A percentile compares a stretch with the other conserved stretches of the same genome.
These are phyloP conservation scores for Chaitophorus viminalis DNA, from an alignment of 2,888 invertebrate species.

Conservation along the genomic window DNA sequence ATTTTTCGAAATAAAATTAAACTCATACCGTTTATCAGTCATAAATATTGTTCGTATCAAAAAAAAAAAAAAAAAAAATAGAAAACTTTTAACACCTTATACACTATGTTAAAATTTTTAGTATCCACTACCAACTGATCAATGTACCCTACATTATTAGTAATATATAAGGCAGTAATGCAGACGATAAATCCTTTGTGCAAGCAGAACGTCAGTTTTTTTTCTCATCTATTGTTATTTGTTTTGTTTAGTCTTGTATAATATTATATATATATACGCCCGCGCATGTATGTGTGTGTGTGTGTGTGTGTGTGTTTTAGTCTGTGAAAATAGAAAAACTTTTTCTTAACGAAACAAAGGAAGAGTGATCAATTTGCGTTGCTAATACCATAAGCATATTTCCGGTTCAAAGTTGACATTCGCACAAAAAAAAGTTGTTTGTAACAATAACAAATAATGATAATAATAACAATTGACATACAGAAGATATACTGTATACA, in stretches of 20 bases:
- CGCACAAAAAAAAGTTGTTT: slow-evolving; percentile 29
- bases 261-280: not conserved
- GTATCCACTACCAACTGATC: not conserved
- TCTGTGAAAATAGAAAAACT: slow-evolving; percentile 19
- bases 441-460: slow-evolving; percentile 26
- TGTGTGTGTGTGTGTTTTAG: not conserved
- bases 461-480: slow-evolving; percentile 23
- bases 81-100: not conserved
- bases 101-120: too few species aligned
- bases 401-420: slow-evolving; percentile 36
- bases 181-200: not conserved
- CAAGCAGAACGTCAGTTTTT: not conserved
- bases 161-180: not conserved
- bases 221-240: not conserved
- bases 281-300: too few species aligned
- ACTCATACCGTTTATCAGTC: too few species aligned
- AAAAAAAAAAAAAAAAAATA: too few species aligned
- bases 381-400: slow-evolving; percentile 30
- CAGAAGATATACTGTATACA: not conserved
- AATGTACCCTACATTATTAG: not conserved
- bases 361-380: slow-evolving; percentile 44
- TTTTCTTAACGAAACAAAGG: not conserved
- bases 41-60: not conserved
- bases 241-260: not conserved
- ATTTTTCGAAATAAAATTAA: too few species aligned